Evolutionary conservation across 92 coral and sea anemone species (phyloP).

Genomic region (Siderastrea radians): DNA sequence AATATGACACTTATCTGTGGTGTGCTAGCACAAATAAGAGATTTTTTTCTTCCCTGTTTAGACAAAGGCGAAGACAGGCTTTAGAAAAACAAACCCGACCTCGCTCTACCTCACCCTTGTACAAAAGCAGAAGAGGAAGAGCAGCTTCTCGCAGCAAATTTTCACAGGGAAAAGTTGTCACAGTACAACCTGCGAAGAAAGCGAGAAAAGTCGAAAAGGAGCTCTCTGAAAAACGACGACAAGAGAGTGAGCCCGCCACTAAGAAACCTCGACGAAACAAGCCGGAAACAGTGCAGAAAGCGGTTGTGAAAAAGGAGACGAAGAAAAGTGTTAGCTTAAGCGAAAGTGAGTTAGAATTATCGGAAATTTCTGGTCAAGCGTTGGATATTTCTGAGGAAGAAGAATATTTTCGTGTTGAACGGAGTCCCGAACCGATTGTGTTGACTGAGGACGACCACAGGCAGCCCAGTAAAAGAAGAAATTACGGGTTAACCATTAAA

Average conservation of each 20-base stretch:
- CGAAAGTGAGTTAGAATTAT: conserved; percentile 91
- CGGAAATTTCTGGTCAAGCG: conserved; percentile 78
- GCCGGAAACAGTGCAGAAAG: background rate
- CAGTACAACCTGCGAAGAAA: conserved; percentile 44
- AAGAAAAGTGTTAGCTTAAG: conserved; percentile 53
- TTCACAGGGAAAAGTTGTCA: conserved; percentile 22
- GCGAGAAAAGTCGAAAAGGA: conserved; percentile 24
- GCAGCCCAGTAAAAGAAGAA: background rate
- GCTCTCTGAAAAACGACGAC: background rate
- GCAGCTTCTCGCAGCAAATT: conserved; percentile 13
- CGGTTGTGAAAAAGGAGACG: background rate
- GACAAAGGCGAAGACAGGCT: conserved; percentile 57
- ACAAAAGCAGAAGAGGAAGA: conserved; percentile 27
- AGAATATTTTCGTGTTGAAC: conserved; percentile 70
- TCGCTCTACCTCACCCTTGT: conserved; percentile 23
- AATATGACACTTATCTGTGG: no score
- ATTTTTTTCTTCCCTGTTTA: background rate
- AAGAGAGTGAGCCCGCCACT: background rate
- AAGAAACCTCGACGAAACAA: background rate
- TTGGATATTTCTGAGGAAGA: conserved; percentile 76
- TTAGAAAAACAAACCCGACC: conserved; percentile 34
- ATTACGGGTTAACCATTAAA: conserved; percentile 21
- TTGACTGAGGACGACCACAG: background rate
- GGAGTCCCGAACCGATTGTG: conserved; percentile 38
- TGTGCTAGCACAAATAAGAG: background rate